Evolutionary conservation across 2,113 vertebrate species (phyloP), one percentile per base, ranked within the genome.

Genomic region (Lethenteron camtschaticum): DNA sequence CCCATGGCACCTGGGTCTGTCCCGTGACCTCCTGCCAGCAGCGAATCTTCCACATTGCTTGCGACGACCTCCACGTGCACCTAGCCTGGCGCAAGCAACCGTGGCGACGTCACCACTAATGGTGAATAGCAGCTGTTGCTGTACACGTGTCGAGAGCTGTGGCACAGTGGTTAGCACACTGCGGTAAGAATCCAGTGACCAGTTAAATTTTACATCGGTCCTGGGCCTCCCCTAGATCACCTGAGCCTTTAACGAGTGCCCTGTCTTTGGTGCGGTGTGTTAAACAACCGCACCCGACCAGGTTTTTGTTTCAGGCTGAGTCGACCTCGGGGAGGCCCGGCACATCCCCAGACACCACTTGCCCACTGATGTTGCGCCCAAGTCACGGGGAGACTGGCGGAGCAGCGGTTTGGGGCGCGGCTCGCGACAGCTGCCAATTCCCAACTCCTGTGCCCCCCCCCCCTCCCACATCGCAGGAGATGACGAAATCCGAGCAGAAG

Each of bases 401-500:
- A 8, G 20, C 13, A 7, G 13, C 20, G 59, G 59, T 8, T 20
- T 14, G 20, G 7, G 5, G 20, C 20, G 13, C 13, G 13, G 13
- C 13, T 63, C n/a, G 3, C 24, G 63, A 9, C 24, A 10, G 9
- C n/a, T 66, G n/a, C 63, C 10, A 24, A 66, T 16, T 66, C 63
- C 10, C 63, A 16, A 16, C 24, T 24, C 2, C 10, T 11, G 63
- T 66, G n/a, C 63, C 20, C 14, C 14, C 24, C n/a, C 20, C 24
- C 9, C 24, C n/a, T 66, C n/a, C 63, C 24, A 24, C 63, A 10
- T 16, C 24, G 63, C 76, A 96, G 91, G 89, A 96, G 86, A 96
- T 96, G 89, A 88, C 83, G 59, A 75, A 84, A 70, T 90, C 92
- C 74, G 91, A 96, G 76, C 92, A 88, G 78, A 84, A 83, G 72